phyloP scores from a whole-genome alignment of 1,140 invertebrate species.

The Drosophila melanica region DNA sequence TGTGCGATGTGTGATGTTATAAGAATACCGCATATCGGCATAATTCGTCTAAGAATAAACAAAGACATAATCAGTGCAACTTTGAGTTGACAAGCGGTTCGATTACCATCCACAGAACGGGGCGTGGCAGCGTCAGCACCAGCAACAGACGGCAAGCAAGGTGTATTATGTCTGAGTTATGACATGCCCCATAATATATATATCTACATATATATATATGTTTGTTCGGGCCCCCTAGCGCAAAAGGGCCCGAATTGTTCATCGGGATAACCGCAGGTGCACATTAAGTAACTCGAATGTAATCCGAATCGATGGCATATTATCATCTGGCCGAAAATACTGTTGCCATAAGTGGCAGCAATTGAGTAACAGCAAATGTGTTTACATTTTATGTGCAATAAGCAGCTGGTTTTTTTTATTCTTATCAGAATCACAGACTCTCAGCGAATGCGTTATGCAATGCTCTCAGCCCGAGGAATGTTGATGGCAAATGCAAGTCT shows the following conservation, averaged over 20 bases:
- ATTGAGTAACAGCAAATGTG: too few relatives aligned
- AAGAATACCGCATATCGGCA: slow-evolving; percentile 2
- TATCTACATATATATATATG: not conserved
- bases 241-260: too few relatives aligned
- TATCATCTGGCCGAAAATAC: too few relatives aligned
- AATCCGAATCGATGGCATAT: too few relatives aligned
- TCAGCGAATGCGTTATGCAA: too few relatives aligned
- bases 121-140: not conserved
- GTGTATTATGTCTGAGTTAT: slow-evolving; percentile 7
- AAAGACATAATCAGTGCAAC: slow-evolving; percentile 51
- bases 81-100: not conserved
- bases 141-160: not conserved
- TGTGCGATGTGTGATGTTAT: not conserved
- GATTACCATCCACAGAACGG: slow-evolving; percentile 52
- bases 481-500: slow-evolving; percentile 45
- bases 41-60: slow-evolving; percentile 46
- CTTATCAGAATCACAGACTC: too few relatives aligned
- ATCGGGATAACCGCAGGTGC: too few relatives aligned
- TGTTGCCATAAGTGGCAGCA: too few relatives aligned
- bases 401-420: too few relatives aligned
- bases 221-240: too few relatives aligned
- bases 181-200: slow-evolving; percentile 13
- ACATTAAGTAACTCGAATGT: too few relatives aligned
- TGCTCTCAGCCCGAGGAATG: not conserved
- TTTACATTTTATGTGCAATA: too few relatives aligned